Percentiles rank a stretch among this genome's conserved stretches.
Evolutionary conservation across 1,140 invertebrate genomes (phyloP).

Genomic region (Brachionus calyciflorus): DNA sequence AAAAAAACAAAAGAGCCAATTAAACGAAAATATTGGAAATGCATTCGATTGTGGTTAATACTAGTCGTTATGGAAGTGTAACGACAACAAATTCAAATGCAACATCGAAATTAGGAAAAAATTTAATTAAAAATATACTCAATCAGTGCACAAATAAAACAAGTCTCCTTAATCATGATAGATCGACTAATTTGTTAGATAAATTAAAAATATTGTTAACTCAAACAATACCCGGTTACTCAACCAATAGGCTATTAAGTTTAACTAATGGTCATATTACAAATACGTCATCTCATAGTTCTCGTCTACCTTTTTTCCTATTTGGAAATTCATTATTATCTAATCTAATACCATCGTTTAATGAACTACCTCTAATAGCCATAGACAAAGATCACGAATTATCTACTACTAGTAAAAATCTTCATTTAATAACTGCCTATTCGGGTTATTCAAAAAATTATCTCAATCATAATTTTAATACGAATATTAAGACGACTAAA

Average conservation of each 20-base stretch:
- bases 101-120: slow-evolving; percentile 10
- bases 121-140: slow-evolving; percentile 21
- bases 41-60: neutral
- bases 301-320: neutral
- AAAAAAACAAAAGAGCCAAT: no score
- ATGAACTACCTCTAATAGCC: neutral
- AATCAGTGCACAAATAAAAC: neutral
- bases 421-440: slow-evolving; percentile 15
- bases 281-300: neutral
- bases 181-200: neutral
- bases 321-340: slow-evolving; percentile 11
- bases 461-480: slow-evolving; percentile 14
- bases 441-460: slow-evolving; percentile 11
- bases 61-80: neutral
- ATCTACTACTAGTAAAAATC: neutral
- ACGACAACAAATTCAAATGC: neutral
- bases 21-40: neutral
- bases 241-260: neutral
- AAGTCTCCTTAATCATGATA: neutral
- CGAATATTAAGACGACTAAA: neutral
- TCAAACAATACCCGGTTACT: neutral
- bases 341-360: neutral
- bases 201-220: neutral
- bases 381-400: slow-evolving; percentile 3
- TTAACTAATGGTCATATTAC: neutral